Evolutionary conservation across 2,113 vertebrate genomes (phyloP).

Genomic region (Pungitius pungitius): DNA sequence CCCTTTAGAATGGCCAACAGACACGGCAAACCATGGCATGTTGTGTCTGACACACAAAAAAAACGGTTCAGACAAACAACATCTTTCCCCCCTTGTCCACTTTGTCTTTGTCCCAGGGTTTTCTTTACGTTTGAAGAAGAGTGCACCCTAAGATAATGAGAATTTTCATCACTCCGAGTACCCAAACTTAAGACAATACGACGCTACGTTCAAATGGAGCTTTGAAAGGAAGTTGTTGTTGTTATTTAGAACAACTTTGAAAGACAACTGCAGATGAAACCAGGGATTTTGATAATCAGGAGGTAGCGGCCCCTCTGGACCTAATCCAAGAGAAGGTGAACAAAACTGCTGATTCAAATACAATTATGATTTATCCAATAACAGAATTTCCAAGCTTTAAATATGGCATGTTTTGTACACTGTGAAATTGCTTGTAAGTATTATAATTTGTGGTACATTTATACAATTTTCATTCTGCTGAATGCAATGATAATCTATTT

Average conservation of each 20-base stretch:
- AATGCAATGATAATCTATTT: neutral
- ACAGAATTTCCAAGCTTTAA: conserved; percentile 33
- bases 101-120: conserved; percentile 72
- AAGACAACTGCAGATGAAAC: conserved; percentile 75
- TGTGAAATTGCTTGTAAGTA: neutral
- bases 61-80: conserved; percentile 74
- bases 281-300: conserved; percentile 73
- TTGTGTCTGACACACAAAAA: conserved; percentile 67
- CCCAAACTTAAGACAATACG: conserved; percentile 69
- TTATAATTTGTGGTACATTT: conserved; percentile 1
- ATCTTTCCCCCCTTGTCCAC: conserved; percentile 62
- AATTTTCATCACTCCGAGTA: conserved; percentile 68
- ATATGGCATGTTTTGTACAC: conserved; percentile 11
- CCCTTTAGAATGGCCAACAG: conserved; percentile 77
- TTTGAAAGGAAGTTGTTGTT: conserved; percentile 71
- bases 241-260: conserved; percentile 73
- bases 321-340: conserved; percentile 78
- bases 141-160: conserved; percentile 55
- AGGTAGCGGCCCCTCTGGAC: conserved; percentile 68
- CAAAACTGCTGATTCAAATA: conserved; percentile 75
- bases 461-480: neutral
- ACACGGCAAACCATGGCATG: conserved; percentile 69
- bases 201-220: conserved; percentile 68
- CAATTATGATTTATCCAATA: conserved; percentile 54
- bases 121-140: conserved; percentile 71